A percentile compares a stretch with the other conserved stretches of the same genome.
phyloP scores from a whole-genome alignment of 2,888 invertebrate genomes.

The Ischnura elegans region DNA sequence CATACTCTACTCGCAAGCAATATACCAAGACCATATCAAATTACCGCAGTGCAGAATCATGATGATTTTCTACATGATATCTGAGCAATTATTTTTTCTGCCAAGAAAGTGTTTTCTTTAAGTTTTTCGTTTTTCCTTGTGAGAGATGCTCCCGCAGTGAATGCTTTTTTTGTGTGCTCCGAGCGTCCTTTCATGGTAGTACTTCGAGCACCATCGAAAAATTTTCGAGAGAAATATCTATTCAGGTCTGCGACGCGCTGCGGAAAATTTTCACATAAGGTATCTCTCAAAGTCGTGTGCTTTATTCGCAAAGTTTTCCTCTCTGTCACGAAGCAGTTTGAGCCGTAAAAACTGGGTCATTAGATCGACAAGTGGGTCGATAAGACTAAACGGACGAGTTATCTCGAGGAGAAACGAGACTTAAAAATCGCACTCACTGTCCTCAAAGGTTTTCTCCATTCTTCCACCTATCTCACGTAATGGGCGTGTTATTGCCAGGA shows the following conservation, averaged over 20 bases:
- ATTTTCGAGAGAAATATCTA: not conserved
- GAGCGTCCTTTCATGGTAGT: not conserved
- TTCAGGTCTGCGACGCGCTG: constrained; percentile 4
- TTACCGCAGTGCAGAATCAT: not conserved
- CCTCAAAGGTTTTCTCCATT: no score
- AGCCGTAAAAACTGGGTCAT: constrained; percentile 22
- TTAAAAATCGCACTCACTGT: not conserved
- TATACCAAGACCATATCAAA: no score
- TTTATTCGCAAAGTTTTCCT: constrained; percentile 25
- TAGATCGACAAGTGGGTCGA: constrained; percentile 35
- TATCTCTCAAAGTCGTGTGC: constrained; percentile 21
- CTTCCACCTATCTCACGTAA: not conserved
- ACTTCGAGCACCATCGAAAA: constrained; percentile 11
- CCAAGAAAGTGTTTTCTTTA: not conserved
- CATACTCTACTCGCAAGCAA: no score
- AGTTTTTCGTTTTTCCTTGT: not conserved
- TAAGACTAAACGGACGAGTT: constrained; percentile 19
- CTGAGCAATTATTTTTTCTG: not conserved
- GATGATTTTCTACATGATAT: not conserved
- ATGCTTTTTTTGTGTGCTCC: not conserved
- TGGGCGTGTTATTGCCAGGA: not conserved
- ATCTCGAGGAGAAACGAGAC: not conserved
- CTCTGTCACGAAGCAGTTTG: constrained; percentile 14
- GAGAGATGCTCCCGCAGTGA: not conserved
- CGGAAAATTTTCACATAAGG: not conserved